Conservation (phyloP, 2,888 invertebrate genomes). For the Parnassius orleans region DNA sequence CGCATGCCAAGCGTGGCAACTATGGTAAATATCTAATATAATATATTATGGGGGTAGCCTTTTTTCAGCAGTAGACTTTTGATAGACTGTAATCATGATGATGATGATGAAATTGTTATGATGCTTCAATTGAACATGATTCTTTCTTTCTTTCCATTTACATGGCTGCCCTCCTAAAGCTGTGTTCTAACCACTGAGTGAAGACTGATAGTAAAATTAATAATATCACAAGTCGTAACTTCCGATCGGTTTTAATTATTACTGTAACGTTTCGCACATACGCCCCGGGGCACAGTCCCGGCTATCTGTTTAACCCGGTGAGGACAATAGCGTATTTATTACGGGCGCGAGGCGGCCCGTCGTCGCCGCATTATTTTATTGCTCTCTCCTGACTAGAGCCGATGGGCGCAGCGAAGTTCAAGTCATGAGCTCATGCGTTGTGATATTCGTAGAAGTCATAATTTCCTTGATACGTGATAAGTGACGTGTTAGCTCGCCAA, state of each 20-base stretch:
- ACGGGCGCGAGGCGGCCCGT: slow-evolving; percentile 30
- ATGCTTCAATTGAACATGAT: no score
- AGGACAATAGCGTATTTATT: slow-evolving; percentile 45
- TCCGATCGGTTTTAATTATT: slow-evolving; percentile 16
- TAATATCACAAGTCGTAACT: slow-evolving; percentile 5
- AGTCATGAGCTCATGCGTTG: slow-evolving; percentile 1
- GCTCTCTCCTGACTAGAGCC: slow-evolving; percentile 28
- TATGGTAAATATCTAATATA: no score
- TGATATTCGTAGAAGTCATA: no score
- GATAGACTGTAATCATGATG: no score
- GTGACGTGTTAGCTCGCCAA: no score
- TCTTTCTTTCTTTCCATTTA: no score
- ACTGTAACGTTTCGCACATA: slow-evolving; percentile 11
- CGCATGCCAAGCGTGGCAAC: no score
- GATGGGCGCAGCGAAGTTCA: slow-evolving; percentile 3
- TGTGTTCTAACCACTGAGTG: not conserved
- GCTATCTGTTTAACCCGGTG: slow-evolving; percentile 33
- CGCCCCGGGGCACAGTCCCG: slow-evolving; percentile 15
- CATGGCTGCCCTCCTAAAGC: not conserved
- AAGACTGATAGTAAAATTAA: slow-evolving; percentile 2
- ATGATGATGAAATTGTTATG: no score
- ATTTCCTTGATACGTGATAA: no score
- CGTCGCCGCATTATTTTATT: slow-evolving; percentile 35
- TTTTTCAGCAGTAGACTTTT: no score
- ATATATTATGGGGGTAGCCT: no score